Evolutionary conservation across 1,140 invertebrate genomes (phyloP), one percentile per base, ranked within the genome.

Genomic region (Bombus difficillimus): DNA sequence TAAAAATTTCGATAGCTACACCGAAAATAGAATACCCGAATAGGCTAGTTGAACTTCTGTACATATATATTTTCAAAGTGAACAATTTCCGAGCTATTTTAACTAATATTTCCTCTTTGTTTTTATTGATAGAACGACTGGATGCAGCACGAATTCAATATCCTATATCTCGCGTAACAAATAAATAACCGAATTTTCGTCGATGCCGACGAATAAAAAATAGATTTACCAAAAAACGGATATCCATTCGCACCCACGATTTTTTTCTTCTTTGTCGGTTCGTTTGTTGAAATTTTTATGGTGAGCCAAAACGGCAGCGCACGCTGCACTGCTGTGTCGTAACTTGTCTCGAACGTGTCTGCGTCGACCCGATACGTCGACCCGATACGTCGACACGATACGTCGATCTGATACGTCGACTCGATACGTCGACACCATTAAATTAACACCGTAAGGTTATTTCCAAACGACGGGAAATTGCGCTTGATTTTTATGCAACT

Each of bases 401-500:
- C 15, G 15, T 18, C 43, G 0, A 47, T 5, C 15, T 0, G 43
- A 18, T 47, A 47, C 15, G 15, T 18, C 47, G 47, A 47, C 0
- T 15, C 12, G 41, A 43, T 13, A 43, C 12, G 47, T 69, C 74
- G 74, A 77, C 34, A 15, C 81, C 64, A 22, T 83, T 69, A 68
- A 83, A 78, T 83, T 78, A 83, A 83, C 81, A 57, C 73, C 81
- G 81, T n/a, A 12, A 43, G 41, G 74, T 83, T 77, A 83, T 75
- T 66, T 77, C 25, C 34, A 73, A 83, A 68, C 57, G 5, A n/a
- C 32, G 10, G 28, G 59, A 25, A 41, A 68, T 69, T 75, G n/a
- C 34, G 53, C 34, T 73, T 69, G 66, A 71, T 59, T 47, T 59
- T n/a, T 13, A 3, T 25, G 57, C 75, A 3, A 10, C 39, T 6